phyloP scores from a whole-genome alignment of 2,888 invertebrate genomes.

The Spodoptera littoralis region DNA sequence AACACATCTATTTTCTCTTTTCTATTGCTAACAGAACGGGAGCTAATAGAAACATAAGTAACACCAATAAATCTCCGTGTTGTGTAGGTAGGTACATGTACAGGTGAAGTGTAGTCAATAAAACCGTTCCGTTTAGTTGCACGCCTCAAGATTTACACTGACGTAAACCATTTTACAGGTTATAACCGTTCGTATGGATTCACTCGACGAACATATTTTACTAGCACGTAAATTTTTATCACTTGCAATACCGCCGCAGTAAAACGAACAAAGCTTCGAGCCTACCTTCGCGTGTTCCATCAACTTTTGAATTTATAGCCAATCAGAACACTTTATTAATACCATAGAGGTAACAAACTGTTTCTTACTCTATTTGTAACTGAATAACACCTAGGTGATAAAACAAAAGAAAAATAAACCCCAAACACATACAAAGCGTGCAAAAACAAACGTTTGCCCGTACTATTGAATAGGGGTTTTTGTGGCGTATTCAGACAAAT shows the following conservation, averaged over 20 bases:
- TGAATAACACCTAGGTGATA: too few species aligned
- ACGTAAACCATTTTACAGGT: constrained; percentile 57
- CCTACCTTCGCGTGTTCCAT: constrained; percentile 7
- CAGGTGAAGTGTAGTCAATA: constrained; percentile 32
- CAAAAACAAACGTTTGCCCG: too few species aligned
- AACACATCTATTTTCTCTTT: too few species aligned
- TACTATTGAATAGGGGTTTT: too few species aligned
- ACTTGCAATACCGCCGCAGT: constrained; percentile 44
- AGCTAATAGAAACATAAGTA: too few species aligned
- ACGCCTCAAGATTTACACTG: constrained; percentile 34
- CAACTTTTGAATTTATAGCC: constrained; percentile 17
- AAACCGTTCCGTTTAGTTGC: constrained; percentile 31
- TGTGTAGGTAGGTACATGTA: neutral
- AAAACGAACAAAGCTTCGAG: constrained; percentile 44
- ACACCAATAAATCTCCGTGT: too few species aligned
- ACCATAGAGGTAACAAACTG: neutral
- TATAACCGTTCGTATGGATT: constrained; percentile 50
- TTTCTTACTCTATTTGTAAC: neutral
- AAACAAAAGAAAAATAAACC: too few species aligned
- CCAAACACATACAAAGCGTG: too few species aligned
- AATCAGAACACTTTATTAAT: neutral
- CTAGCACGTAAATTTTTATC: constrained; percentile 51
- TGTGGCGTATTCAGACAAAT: too few species aligned
- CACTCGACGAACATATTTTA: constrained; percentile 52
- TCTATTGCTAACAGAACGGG: too few species aligned